A percentile compares a stretch with the other conserved stretches of the same genome.
Evolutionary conservation across 2,113 vertebrate species (phyloP).

Genomic region (Gobius niger): DNA sequence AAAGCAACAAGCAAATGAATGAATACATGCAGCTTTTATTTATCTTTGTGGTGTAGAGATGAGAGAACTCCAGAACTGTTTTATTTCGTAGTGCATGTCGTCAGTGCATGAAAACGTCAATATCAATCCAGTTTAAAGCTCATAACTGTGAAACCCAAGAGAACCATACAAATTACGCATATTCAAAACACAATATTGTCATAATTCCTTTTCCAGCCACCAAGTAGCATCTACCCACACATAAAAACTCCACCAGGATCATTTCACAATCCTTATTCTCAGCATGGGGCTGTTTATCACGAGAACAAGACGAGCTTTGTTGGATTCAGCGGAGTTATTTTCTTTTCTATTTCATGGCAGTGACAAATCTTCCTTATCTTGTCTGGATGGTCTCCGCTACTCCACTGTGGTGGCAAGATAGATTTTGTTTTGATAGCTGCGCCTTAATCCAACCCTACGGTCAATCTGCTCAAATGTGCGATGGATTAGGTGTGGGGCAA

Average conservation of each 20-base stretch:
- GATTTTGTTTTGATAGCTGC: not conserved
- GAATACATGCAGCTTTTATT: too few relatives aligned
- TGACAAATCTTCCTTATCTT: slow-evolving; percentile 8
- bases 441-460: not conserved
- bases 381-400: not conserved
- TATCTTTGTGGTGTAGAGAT: too few relatives aligned
- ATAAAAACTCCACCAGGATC: not conserved
- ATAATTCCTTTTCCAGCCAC: not conserved
- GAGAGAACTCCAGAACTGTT: not conserved
- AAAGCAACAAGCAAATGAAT: too few relatives aligned
- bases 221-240: not conserved
- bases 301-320: not conserved
- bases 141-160: not conserved
- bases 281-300: not conserved
- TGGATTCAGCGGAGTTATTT: not conserved
- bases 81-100: not conserved
- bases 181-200: not conserved
- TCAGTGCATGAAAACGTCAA: too few relatives aligned
- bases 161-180: not conserved
- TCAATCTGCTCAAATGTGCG: not conserved
- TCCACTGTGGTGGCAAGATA: not conserved
- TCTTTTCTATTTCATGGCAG: not conserved
- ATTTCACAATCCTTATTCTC: slow-evolving; percentile 9
- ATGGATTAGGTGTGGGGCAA: too few relatives aligned
- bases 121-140: not conserved